Conservation (phyloP, 2,888 invertebrate species). For the Trichopria drosophilae region DNA sequence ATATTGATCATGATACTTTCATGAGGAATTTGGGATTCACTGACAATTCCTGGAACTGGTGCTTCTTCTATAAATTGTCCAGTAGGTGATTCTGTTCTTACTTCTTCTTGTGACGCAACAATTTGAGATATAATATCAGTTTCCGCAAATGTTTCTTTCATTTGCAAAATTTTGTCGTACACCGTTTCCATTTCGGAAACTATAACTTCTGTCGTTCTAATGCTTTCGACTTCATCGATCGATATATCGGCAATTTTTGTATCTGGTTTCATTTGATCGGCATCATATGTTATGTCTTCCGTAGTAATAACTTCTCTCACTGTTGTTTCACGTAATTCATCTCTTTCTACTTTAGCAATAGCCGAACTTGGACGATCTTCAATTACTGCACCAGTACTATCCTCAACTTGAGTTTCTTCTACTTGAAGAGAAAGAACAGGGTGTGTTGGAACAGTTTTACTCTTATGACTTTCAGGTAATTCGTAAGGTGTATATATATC, state of each 20-base stretch:
- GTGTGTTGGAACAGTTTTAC: conserved; percentile 60
- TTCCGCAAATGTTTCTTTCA: conserved; percentile 57
- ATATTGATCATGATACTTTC: conserved; percentile 56
- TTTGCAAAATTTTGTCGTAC: conserved; percentile 52
- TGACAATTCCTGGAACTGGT: conserved; percentile 50
- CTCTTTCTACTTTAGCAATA: conserved; percentile 55
- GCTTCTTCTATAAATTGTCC: no score
- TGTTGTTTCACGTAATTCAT: conserved; percentile 59
- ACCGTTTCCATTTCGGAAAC: conserved; percentile 61
- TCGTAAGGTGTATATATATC: conserved; percentile 61
- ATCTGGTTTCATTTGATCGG: conserved; percentile 53
- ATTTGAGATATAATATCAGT: conserved; percentile 59
- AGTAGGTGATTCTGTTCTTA: conserved; percentile 59
- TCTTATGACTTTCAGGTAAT: conserved; percentile 61
- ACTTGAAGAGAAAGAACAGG: conserved; percentile 63
- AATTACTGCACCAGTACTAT: conserved; percentile 57
- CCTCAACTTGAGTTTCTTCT: conserved; percentile 56
- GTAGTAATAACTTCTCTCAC: conserved; percentile 61
- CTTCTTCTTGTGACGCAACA: conserved; percentile 60
- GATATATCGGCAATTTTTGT: conserved; percentile 57
- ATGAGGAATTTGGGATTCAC: conserved; percentile 42
- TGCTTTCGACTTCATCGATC: conserved; percentile 58
- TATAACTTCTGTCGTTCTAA: conserved; percentile 61
- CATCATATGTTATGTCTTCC: conserved; percentile 62
- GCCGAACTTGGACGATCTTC: conserved; percentile 58